These are phyloP conservation scores for Melanotus villosus DNA, from an alignment of 2,888 invertebrate species.

Conservation along the genomic window DNA sequence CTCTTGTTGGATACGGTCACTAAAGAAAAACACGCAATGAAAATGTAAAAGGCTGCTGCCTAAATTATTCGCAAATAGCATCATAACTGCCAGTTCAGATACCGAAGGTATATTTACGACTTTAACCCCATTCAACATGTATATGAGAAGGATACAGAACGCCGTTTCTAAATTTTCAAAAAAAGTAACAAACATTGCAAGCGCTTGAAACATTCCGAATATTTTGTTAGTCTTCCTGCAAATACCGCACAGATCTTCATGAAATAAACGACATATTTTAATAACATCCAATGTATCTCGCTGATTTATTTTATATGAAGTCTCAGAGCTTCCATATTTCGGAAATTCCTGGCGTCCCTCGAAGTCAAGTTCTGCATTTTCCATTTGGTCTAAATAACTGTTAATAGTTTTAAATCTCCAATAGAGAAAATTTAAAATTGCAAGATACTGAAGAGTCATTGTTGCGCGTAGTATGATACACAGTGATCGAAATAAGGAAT, in stretches of 20 bases:
- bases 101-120: no score
- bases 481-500: background rate
- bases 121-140: background rate
- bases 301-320: background rate
- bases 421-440: background rate
- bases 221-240: background rate
- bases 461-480: background rate
- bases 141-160: background rate
- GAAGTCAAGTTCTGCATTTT: no score
- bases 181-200: background rate
- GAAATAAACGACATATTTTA: background rate
- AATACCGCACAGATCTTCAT: background rate
- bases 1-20: no score
- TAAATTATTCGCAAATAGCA: no score
- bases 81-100: no score
- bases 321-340: background rate
- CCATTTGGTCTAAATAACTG: background rate
- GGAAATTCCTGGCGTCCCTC: background rate
- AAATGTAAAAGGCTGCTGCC: no score
- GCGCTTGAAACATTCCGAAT: background rate
- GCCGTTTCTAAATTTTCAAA: background rate
- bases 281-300: background rate
- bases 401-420: constrained; percentile 3
- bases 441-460: background rate
- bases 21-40: no score